Percentiles rank a stretch among this genome's conserved stretches.
These are phyloP conservation scores for Eueides isabella DNA, from an alignment of 1,140 invertebrate species.

Conservation along the genomic window DNA sequence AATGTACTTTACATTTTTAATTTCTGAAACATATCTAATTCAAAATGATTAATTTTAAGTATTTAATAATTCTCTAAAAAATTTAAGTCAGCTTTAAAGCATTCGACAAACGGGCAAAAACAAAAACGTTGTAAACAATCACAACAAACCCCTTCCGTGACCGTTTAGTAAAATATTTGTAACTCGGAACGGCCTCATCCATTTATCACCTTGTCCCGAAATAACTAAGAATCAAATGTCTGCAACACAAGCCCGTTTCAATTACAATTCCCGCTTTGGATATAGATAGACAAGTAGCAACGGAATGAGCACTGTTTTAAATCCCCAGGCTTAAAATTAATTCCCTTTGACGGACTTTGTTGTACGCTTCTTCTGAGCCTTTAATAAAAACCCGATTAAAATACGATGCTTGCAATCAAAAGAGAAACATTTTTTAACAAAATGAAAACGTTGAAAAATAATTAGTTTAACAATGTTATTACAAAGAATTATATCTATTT, in stretches of 20 bases:
- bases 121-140: too few relatives aligned
- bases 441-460: conserved; percentile 6
- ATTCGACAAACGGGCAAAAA: background rate
- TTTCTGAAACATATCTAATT: too few relatives aligned
- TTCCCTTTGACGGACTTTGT: conserved; percentile 52
- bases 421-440: conserved; percentile 14
- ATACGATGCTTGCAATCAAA: conserved; percentile 21
- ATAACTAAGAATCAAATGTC: conserved; percentile 31
- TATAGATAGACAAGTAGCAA: conserved; percentile 20
- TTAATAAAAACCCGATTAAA: conserved; percentile 30
- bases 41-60: background rate
- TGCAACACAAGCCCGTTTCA: conserved; percentile 24
- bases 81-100: background rate
- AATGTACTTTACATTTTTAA: too few relatives aligned
- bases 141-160: conserved; percentile 17
- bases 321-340: conserved; percentile 64
- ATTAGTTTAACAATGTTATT: conserved; percentile 14
- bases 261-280: conserved; percentile 28
- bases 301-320: conserved; percentile 58
- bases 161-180: conserved; percentile 10
- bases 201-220: conserved; percentile 22
- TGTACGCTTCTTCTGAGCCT: conserved; percentile 31
- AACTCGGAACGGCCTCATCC: conserved; percentile 5
- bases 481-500: background rate
- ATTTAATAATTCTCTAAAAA: background rate